Evolutionary conservation across 1,140 invertebrate genomes (phyloP), one percentile per base, ranked within the genome.

Genomic region (Drosophila sechellia): DNA sequence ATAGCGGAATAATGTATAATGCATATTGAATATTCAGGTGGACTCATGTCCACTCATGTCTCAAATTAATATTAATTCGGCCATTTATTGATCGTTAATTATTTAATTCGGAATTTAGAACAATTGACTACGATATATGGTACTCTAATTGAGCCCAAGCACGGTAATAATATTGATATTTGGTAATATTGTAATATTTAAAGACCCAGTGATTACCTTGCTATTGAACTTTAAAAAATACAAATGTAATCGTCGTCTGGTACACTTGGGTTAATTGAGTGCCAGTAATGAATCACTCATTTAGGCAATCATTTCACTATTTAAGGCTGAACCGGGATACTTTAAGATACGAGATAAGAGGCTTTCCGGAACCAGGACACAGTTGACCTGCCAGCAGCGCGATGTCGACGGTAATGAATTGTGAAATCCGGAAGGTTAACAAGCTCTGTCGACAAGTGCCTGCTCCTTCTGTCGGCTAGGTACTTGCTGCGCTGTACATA

Each of bases 391-490:
- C 46, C 84, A 66, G 75, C 53, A 69, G 63, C 66, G 63, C 70
- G 70, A 48, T 55, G 48, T 55, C 40, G 27, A 76, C 76, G 71
- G 61, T 89, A 87, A 86, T 86, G 84, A 86, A 87, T 54, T 48
- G 43, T 58, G 45, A 68, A 69, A 72, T 78, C 57, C 61, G n/a
- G 59, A 54, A 77, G 63, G 59, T 55, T 69, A 52, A 43, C 46
- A 40, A 45, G 59, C 37, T 61, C 25, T 49, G 52, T 43, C 11
- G 46, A 31, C 61, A 60, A 49, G 59, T 50, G 46, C 10, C 35
- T 35, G 34, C 49, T 64, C 13, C 31, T 40, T 56, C 8, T 15
- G 13, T 42, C 13, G 39, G 34, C 5, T 34, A 27, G 42, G 35
- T 25, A 13, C 43, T 63, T 17, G 37, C 42, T 50, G 40, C 37